Base-by-base conservation (phyloP, 92 coral and sea anemone species). In the Meandrina meandrites region DNA sequence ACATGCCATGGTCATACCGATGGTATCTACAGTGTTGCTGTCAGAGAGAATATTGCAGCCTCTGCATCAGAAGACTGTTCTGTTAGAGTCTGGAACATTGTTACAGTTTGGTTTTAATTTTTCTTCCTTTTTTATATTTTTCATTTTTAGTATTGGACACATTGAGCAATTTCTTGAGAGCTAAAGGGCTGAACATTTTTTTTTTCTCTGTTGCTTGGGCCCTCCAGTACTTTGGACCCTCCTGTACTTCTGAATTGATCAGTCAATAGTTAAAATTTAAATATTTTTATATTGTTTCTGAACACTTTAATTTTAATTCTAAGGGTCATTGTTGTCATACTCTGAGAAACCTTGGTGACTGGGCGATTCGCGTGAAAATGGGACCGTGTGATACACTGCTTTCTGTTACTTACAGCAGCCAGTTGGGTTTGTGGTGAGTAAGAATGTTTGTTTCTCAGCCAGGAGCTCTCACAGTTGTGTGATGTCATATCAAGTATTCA, bases 61-160 rank as follows among this genome's bases (percentile, higher is more conserved):
- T 94, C 98, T 56, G 98, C 94, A 37, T 89, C 96, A 4, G 87
- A 79, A 34, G 94, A 93, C 69, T 87, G 89, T 14, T 81, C 81
- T 77, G 92, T 91, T 15, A 85, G 70, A n/a, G 80, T 95, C 54
- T 96, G 98, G 99, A 92, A 95, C 67, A 48, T 96, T 36, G 40
- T 32, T 30, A 72, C 87, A 89, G 96, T 93, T 84, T 75, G 73
- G 36, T 70, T 68, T 51, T 11, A 1, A 1, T 3, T 21, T 37
- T 58, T 4, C 15, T 2, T 4, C 5, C 8, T 30, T 53, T 21
- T 53, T 51, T 12, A 19, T 40, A 5, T 5, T 28, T 76, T 15
- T 5, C 22, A 15, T 11, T 72, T 15, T 15, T 35, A 27, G 0
- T 62, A 24, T 1, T n/a, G 30, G n/a, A n/a, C n/a, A n/a, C 2